A percentile compares a stretch with the other conserved stretches of the same genome.
These are phyloP conservation scores for Anguilla megastoma DNA, from an alignment of 2,797 vertebrate species.

Conservation along the genomic window DNA sequence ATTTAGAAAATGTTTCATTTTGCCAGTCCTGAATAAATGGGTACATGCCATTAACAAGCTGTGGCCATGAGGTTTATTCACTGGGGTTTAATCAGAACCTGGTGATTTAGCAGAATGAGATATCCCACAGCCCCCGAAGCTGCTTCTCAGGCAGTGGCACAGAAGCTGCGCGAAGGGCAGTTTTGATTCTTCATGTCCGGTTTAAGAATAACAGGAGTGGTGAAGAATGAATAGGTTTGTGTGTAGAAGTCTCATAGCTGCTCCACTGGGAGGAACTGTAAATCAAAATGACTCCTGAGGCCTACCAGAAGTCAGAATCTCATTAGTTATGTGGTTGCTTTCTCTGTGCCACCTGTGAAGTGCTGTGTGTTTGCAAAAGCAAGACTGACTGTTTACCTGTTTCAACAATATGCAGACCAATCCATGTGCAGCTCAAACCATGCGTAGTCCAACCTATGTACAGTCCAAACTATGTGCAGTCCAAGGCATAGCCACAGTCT, in stretches of 20 bases:
- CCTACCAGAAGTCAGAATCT: conserved; percentile 43
- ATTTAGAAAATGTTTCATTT: neutral
- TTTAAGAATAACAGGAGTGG: neutral
- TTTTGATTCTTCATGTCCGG: neutral
- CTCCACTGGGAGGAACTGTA: neutral
- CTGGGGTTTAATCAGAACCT: too few relatives aligned
- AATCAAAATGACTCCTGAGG: conserved; percentile 41
- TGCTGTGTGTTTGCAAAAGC: conserved; percentile 15
- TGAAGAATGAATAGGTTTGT: neutral
- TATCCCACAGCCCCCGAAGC: neutral
- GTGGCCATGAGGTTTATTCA: too few relatives aligned
- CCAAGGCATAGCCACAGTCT: neutral
- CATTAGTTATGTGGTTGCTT: neutral
- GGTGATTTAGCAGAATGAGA: too few relatives aligned
- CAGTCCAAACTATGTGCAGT: too few relatives aligned
- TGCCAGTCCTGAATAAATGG: neutral
- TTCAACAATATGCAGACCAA: neutral
- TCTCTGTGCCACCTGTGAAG: conserved; percentile 18
- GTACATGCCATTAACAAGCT: neutral
- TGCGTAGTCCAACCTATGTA: too few relatives aligned
- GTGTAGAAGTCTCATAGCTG: conserved; percentile 1
- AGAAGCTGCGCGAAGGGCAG: conserved; percentile 16
- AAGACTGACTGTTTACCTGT: neutral
- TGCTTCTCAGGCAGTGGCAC: neutral
- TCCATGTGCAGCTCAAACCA: neutral